Evolutionary conservation across 30 jellyfish, hydroid and myxozoan species (phyloP), one percentile per base, ranked within the genome.

Genomic region (Cassiopea andromeda): DNA sequence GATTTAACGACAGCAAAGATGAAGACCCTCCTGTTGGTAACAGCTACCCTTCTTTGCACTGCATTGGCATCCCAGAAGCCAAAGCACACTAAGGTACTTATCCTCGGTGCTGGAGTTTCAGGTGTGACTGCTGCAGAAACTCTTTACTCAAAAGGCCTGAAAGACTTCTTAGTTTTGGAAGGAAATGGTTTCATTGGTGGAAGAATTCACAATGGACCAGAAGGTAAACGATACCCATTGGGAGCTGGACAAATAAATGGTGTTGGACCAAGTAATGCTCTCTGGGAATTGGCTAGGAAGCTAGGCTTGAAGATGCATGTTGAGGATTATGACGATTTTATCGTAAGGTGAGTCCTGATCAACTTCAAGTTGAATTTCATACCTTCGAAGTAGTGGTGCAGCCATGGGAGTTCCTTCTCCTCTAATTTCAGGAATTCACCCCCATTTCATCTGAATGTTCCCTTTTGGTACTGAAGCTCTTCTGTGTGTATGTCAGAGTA

Each of bases 31-130:
- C 4, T 66, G 3, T 19, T 14, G 0, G 27, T 19, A 66, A 15
- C 15, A 4, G 75, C 75, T 66, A 19, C 45, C 0, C 27, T 66
- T 4, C 45, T 66, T 0, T 66, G 75, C 75, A 4, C 84, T 16
- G 84, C 49, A 16, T 44, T 44, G 19, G 88, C 57, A 48, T 5
- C 75, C 15, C 45, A 78, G 14, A 27, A 64, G 27, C 81, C 94
- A 44, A 64, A 61, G 60, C 94, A 75, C 48, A 82, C 69, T 46
- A 84, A 91, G 81, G 90, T 92, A 46, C 70, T 92, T 18, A 76
- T 92, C 61, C 73, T 92, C 14, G 98, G 98, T 2, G 98, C 98
- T 47, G 98, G 98, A 6, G 77, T 79, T 6, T 81, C 98, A 4
- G 96, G 98, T 19, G 77, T 92, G 7, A 85, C 77, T 54, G 95